Conservation (phyloP, 1,140 invertebrate genomes). For the Lordiphosa collinella region DNA sequence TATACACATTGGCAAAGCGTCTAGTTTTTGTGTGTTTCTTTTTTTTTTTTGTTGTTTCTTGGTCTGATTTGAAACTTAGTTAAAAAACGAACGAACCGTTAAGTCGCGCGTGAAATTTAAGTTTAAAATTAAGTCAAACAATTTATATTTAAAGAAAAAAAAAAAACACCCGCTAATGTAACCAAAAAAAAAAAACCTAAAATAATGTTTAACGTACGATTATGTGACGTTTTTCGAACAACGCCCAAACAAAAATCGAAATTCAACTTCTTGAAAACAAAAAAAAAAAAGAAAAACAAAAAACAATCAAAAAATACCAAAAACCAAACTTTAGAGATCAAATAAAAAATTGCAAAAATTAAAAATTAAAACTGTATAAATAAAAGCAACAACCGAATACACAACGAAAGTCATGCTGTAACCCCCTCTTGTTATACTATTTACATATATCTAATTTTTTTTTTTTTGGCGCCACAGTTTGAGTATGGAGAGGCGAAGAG, state of each 20-base stretch:
- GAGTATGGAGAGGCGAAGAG: not conserved
- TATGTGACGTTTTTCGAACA: constrained; percentile 78
- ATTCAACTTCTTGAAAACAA: constrained; percentile 93
- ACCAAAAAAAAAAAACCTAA: constrained; percentile 48
- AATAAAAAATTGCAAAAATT: constrained; percentile 44
- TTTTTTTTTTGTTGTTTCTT: not conserved
- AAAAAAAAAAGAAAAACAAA: constrained; percentile 52
- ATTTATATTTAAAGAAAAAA: constrained; percentile 20
- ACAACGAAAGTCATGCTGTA: constrained; percentile 75
- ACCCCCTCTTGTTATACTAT: constrained; percentile 68
- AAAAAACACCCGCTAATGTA: constrained; percentile 33
- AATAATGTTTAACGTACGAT: constrained; percentile 65
- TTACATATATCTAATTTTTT: constrained; percentile 39
- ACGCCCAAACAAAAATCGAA: constrained; percentile 92
- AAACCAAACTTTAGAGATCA: constrained; percentile 23
- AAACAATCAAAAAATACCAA: constrained; percentile 39
- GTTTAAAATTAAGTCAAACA: constrained; percentile 29
- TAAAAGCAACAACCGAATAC: constrained; percentile 60
- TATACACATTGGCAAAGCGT: no score
- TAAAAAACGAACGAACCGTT: constrained; percentile 33
- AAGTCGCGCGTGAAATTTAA: constrained; percentile 31
- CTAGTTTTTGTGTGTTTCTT: no score
- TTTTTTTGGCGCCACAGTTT: not conserved
- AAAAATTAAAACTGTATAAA: constrained; percentile 41
- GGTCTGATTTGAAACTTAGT: not conserved